Evolutionary conservation across 2,888 invertebrate species (phyloP), one percentile per base, ranked within the genome.

Genomic region (Leptopilina myrica): DNA sequence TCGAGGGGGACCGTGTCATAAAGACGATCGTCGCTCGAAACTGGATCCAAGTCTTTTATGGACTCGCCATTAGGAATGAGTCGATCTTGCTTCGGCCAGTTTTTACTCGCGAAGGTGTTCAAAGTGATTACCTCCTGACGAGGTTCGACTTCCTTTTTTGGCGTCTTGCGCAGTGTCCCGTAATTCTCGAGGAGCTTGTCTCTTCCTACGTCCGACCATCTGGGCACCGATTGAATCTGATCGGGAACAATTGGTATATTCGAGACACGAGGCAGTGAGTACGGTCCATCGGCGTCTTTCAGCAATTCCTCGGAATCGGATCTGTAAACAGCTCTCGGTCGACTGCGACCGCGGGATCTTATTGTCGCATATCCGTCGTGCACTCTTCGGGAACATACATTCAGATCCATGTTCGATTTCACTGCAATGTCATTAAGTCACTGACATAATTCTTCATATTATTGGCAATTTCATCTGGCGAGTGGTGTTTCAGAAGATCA

Each of bases 281-380:
- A 89, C 11, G 89, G 87, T 26, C 87, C 89, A 11, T 81, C 87
- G 5, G 86, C 78, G n/a, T 89, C 89, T 69, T 90, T 89, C 11
- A 90, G 80, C 11, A 88, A 78, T 76, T 90, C 90, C 75, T 90
- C 89, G 2, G 90, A 90, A 78, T 90, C 90, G 9, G 89, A 89
- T 78, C 89, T 84, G 80, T 90, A 90, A n/a, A 90, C 84, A 9
- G 89, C 88, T 26, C 89, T 86, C 0, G 90, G 89, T 73, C 90
- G 83, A 78, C 82, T 88, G 5, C 93, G 92, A 40, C 92, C 93
- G 43, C 93, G 94, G 14, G 95, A 94, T 80, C 96, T 93, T 86
- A 97, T 96, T n/a, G 97, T 97, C 76, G 97, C 97, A 92, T 96
- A 97, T 78, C 97, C 97, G 92, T 97, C 97, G 92, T 96, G 95